A percentile compares a stretch with the other conserved stretches of the same genome.
These are phyloP conservation scores for Linnaemya tessellans DNA, from an alignment of 2,888 invertebrate species.

Conservation along the genomic window DNA sequence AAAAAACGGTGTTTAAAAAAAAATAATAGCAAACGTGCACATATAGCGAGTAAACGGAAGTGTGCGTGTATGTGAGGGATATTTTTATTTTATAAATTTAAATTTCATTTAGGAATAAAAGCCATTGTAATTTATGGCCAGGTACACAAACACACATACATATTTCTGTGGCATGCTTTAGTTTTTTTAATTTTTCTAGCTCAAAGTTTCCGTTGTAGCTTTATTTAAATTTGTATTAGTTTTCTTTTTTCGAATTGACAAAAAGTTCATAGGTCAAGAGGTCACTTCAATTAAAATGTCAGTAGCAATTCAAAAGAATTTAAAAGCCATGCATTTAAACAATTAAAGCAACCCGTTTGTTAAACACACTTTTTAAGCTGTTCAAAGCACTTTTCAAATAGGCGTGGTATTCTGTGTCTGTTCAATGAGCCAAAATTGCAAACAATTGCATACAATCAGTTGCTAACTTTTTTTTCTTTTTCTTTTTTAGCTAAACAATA, in stretches of 20 bases:
- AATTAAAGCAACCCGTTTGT: constrained; percentile 13
- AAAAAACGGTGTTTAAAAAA: neutral
- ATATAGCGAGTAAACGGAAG: neutral
- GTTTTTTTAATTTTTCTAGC: constrained; percentile 20
- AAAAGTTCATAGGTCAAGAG: constrained; percentile 68
- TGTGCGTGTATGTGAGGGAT: neutral
- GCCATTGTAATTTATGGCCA: constrained; percentile 58
- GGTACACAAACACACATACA: neutral
- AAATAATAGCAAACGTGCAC: neutral
- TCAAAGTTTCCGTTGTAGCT: constrained; percentile 40
- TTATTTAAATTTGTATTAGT: neutral
- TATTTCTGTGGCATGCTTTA: constrained; percentile 51
- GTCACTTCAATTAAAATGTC: constrained; percentile 54
- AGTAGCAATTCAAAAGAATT: constrained; percentile 24
- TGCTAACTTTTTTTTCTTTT: neutral
- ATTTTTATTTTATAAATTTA: constrained; percentile 24
- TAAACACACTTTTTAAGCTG: constrained; percentile 17
- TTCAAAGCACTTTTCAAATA: constrained; percentile 3
- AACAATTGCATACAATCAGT: neutral
- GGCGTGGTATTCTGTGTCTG: neutral
- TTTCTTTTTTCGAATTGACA: neutral
- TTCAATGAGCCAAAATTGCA: constrained; percentile 21
- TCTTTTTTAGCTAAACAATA: neutral
- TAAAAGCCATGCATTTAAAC: neutral
- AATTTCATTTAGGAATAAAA: constrained; percentile 44